A percentile compares a stretch with the other conserved stretches of the same genome.
These are phyloP conservation scores for Solenodon paradoxus DNA, from an alignment of 2,113 vertebrate species.

Conservation along the genomic window DNA sequence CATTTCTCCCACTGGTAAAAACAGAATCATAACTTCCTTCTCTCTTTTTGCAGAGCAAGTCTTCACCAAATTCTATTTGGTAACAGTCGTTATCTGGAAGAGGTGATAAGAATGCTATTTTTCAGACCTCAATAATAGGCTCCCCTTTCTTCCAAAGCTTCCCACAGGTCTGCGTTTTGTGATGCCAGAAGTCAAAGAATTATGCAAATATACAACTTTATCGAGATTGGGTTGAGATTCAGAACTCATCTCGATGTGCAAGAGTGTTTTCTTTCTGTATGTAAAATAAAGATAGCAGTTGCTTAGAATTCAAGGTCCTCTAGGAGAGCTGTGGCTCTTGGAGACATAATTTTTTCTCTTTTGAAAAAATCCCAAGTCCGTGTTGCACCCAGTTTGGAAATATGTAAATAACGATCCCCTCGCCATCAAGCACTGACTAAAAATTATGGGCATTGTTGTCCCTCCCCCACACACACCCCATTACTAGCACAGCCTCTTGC, in stretches of 20 bases:
- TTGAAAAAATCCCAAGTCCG: neutral
- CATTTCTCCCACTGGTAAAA: neutral
- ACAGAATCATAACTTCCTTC: neutral
- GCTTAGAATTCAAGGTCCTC: neutral
- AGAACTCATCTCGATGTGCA: neutral
- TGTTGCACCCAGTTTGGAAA: neutral
- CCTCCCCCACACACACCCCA: neutral
- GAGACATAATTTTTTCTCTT: neutral
- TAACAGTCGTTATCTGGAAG: neutral
- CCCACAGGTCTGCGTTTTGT: neutral
- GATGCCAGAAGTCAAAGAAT: neutral
- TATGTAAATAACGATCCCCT: constrained; percentile 7
- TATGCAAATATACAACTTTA: neutral
- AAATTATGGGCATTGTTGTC: neutral
- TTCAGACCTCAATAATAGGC: neutral
- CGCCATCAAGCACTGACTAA: constrained; percentile 43
- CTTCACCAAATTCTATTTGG: neutral
- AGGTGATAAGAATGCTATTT: neutral
- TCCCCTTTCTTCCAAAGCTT: neutral
- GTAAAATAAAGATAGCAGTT: neutral
- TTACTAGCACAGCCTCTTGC: neutral
- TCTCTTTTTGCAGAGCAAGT: neutral
- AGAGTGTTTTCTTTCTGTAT: neutral
- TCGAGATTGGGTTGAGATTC: neutral
- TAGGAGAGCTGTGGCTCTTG: neutral